Conservation (phyloP, 2,888 invertebrate genomes). For the Euplagia quadripunctaria region DNA sequence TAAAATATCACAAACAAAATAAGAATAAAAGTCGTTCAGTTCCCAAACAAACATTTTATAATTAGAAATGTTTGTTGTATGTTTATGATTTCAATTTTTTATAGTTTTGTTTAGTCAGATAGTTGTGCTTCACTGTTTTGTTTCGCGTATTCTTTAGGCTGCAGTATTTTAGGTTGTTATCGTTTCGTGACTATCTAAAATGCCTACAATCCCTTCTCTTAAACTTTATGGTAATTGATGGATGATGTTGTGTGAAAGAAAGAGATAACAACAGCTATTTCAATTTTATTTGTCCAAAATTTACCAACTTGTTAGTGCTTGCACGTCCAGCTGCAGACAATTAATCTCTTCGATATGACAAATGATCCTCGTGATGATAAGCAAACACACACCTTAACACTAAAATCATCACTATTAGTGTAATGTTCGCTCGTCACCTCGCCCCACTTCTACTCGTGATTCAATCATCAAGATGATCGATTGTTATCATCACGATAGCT, state of each 20-base stretch:
- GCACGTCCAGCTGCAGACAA: not conserved
- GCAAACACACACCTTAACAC: slow-evolving; percentile 11
- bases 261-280: not conserved
- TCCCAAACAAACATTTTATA: too few species aligned
- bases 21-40: too few species aligned
- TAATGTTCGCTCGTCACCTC: slow-evolving; percentile 33
- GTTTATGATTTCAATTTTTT: too few species aligned
- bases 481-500: slow-evolving; percentile 30
- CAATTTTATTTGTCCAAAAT: not conserved
- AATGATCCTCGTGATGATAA: slow-evolving; percentile 1
- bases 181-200: too few species aligned
- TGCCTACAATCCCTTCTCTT: too few species aligned
- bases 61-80: too few species aligned
- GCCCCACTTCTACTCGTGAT: slow-evolving; percentile 48
- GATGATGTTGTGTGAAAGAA: not conserved
- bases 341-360: not conserved
- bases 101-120: too few species aligned
- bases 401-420: slow-evolving; percentile 25
- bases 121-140: too few species aligned
- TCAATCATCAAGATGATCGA: slow-evolving; percentile 52
- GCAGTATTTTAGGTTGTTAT: too few species aligned
- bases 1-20: too few species aligned
- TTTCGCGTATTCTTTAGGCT: too few species aligned
- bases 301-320: not conserved
- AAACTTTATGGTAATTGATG: not conserved